Evolutionary conservation across 2,888 invertebrate genomes (phyloP).

Genomic region (Orthosia incerta): DNA sequence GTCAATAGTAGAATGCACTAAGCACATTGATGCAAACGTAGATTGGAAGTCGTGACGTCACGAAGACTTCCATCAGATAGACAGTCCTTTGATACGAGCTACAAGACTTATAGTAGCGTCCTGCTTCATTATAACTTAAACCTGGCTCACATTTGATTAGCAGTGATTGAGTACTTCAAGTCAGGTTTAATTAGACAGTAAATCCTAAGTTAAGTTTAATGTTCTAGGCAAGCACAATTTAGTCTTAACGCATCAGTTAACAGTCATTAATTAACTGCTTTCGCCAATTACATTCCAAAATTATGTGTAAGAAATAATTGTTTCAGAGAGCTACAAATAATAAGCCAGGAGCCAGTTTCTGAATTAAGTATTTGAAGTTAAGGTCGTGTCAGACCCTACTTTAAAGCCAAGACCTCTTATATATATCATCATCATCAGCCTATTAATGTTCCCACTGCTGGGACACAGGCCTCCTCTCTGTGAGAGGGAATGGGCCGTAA

Average conservation of each 20-base stretch:
- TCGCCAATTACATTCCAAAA: not conserved
- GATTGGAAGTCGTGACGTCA: conserved; percentile 54
- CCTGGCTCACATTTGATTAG: not conserved
- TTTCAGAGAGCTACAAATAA: not conserved
- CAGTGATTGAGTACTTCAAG: not conserved
- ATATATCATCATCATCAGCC: too few relatives aligned
- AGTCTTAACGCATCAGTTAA: not conserved
- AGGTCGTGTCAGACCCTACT: too few relatives aligned
- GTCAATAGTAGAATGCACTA: conserved; percentile 1
- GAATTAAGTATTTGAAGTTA: too few relatives aligned
- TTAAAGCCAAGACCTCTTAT: too few relatives aligned
- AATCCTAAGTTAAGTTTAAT: not conserved
- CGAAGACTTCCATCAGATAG: conserved; percentile 42
- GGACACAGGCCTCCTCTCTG: too few relatives aligned
- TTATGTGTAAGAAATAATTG: too few relatives aligned
- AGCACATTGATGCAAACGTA: conserved; percentile 16
- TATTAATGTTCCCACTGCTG: too few relatives aligned
- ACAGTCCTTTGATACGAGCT: conserved; percentile 9
- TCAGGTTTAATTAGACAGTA: not conserved
- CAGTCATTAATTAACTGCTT: not conserved
- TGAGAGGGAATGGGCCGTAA: too few relatives aligned
- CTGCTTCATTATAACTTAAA: conserved; percentile 4
- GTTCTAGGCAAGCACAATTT: not conserved
- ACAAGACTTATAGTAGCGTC: not conserved
- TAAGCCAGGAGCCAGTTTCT: too few relatives aligned